Base-by-base conservation (phyloP, 2,113 vertebrate genomes). In the Macquaria australasica region DNA sequence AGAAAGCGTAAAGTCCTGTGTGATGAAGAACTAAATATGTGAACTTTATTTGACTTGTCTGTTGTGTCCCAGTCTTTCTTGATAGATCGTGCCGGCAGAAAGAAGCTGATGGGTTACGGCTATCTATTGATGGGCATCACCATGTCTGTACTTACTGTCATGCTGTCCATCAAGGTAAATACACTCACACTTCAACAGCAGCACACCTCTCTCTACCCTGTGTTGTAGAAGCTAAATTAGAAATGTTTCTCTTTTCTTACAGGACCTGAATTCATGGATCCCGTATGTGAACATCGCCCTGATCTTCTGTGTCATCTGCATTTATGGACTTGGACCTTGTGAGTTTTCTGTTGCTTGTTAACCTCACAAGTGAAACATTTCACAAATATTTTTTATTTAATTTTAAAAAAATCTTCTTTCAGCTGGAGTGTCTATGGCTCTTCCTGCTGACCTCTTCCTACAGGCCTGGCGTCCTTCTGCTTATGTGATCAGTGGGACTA, bases 381-480 rank as follows among this genome's bases (percentile, higher is more conserved):
- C 15, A 21, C 7, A 63, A 6, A 16, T 7, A 8, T 51, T 66
- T 31, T 21, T 31, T 31, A 25, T 14, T 9, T 2, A 3, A 15
- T 0, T 45, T 41, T 81, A n/a, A n/a, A n/a, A 31, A 51, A n/a
- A 67, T 77, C 14, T 48, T 39, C 21, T 80, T 92, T 20, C 82
- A 97, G 96, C 93, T 79, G 95, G 90, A 72, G 95, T 95, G 23
- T 83, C 91, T 15, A 95, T 95, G 77, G 83, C 94, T 50, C 94
- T 97, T 16, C 87, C 92, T 51, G 96, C 96, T 3, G 96, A 97
- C 87, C 93, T 97, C 66, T 97, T 97, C 92, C 93, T 97, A 59
- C 96, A 97, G 81, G 96, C 94, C 10, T 97, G 96, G 91, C 94
- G 96, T 83, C 96, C 96, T 37, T 91, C 95, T 34, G 96, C 96